A percentile compares a stretch with the other conserved stretches of the same genome.
phyloP scores from a whole-genome alignment of 2,113 vertebrate genomes.

The Nibea coibor region DNA sequence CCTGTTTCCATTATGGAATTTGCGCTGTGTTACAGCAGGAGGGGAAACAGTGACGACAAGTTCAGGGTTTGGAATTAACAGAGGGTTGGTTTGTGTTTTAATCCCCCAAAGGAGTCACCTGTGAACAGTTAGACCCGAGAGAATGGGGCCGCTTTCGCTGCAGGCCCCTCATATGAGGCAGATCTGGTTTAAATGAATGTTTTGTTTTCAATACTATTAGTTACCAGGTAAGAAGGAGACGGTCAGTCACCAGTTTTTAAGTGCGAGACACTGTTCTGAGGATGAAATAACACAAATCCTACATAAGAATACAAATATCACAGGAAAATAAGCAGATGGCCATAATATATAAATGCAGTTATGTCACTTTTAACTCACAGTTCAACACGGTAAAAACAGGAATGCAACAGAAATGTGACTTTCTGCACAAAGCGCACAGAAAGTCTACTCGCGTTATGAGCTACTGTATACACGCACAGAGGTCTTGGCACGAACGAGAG shows the following conservation, averaged over 20 bases:
- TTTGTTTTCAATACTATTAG: slow-evolving; percentile 23
- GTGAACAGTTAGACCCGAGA: slow-evolving; percentile 52
- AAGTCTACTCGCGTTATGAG: not conserved
- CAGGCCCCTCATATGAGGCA: slow-evolving; percentile 27
- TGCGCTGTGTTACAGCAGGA: slow-evolving; percentile 23
- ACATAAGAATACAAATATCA: not conserved
- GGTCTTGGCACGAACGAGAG: slow-evolving; percentile 18
- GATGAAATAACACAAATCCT: not conserved
- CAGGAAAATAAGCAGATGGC: not conserved
- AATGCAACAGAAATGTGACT: not conserved
- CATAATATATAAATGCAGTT: not conserved
- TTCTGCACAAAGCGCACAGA: not conserved
- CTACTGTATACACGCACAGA: slow-evolving; percentile 7
- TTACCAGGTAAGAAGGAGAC: slow-evolving; percentile 7
- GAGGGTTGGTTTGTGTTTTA: slow-evolving; percentile 59
- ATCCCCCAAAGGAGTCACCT: slow-evolving; percentile 57
- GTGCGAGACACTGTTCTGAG: not conserved
- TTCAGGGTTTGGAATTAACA: slow-evolving; percentile 55
- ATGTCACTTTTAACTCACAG: too few relatives aligned
- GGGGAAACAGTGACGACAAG: slow-evolving; percentile 64
- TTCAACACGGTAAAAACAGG: not conserved
- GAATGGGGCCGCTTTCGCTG: slow-evolving; percentile 26
- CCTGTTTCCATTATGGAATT: slow-evolving; percentile 66
- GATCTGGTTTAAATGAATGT: slow-evolving; percentile 51
- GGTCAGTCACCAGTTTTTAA: not conserved